Percentiles rank a stretch among this genome's conserved stretches.
These are phyloP conservation scores for Cactoblastis cactorum DNA, from an alignment of 2,888 invertebrate species.

Conservation along the genomic window DNA sequence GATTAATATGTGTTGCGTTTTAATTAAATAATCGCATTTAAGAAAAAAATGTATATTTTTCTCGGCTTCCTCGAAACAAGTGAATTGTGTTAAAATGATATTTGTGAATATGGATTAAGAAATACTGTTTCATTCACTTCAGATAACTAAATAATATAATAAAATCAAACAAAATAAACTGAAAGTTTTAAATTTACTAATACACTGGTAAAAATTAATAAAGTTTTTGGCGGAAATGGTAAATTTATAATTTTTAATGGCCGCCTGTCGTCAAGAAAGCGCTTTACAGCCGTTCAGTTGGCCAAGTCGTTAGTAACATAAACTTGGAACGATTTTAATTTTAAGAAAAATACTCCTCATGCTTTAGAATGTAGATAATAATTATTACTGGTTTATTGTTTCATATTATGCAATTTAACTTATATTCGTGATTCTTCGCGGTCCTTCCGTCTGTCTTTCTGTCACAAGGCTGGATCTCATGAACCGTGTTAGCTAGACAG, in stretches of 20 bases:
- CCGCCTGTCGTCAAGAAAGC: constrained; percentile 40
- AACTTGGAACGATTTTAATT: constrained; percentile 40
- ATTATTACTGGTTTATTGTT: constrained; percentile 18
- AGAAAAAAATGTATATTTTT: no score
- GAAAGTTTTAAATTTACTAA: neutral
- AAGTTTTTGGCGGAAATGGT: constrained; percentile 6
- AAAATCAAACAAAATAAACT: neutral
- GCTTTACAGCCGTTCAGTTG: constrained; percentile 36
- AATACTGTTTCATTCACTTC: no score
- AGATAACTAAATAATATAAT: no score
- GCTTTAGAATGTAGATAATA: constrained; percentile 42
- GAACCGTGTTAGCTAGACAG: no score
- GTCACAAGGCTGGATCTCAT: no score
- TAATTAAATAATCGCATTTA: no score
- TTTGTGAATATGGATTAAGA: no score
- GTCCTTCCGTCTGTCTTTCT: no score
- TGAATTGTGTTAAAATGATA: no score
- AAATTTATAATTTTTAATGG: constrained; percentile 20
- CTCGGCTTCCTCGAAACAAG: no score
- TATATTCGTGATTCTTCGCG: no score
- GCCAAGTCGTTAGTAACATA: constrained; percentile 46
- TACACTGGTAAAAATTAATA: constrained; percentile 3
- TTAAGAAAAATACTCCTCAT: constrained; percentile 36
- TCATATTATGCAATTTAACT: neutral
- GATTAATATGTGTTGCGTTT: no score